Conservation (phyloP, 2,888 invertebrate species). For the Merodon equestris region DNA sequence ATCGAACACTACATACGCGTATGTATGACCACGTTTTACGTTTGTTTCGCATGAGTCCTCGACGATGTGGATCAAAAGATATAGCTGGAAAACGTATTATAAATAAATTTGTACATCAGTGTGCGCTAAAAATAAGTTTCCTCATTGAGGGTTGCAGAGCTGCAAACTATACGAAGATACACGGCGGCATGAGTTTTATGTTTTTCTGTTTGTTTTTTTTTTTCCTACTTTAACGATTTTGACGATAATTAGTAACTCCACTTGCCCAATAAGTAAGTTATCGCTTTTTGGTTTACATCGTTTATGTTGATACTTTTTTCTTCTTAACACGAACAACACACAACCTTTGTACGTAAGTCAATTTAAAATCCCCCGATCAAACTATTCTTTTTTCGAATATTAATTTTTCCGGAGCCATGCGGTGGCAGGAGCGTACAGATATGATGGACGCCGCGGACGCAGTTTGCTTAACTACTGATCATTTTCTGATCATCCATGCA, state of each 20-base stretch:
- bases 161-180: slow-evolving; percentile 46
- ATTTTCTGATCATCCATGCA: slow-evolving; percentile 35
- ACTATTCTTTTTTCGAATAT: neutral
- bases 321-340: no score
- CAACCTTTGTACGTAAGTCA: no score
- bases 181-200: slow-evolving; percentile 25
- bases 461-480: slow-evolving; percentile 56
- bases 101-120: slow-evolving; percentile 55
- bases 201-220: slow-evolving; percentile 35
- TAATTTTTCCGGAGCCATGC: neutral
- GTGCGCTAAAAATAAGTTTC: slow-evolving; percentile 61
- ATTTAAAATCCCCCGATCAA: no score
- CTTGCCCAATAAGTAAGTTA: no score
- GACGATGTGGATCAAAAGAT: slow-evolving; percentile 40
- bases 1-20: slow-evolving; percentile 9
- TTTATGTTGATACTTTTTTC: no score
- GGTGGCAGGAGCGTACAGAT: neutral
- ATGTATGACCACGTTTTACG: slow-evolving; percentile 43
- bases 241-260: neutral
- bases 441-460: slow-evolving; percentile 12
- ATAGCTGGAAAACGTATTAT: slow-evolving; percentile 62
- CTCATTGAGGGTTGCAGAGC: slow-evolving; percentile 51
- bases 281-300: no score
- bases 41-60: slow-evolving; percentile 53
- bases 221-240: slow-evolving; percentile 1